phyloP scores from a whole-genome alignment of 2,797 vertebrate genomes.

The Miopithecus talapoin region DNA sequence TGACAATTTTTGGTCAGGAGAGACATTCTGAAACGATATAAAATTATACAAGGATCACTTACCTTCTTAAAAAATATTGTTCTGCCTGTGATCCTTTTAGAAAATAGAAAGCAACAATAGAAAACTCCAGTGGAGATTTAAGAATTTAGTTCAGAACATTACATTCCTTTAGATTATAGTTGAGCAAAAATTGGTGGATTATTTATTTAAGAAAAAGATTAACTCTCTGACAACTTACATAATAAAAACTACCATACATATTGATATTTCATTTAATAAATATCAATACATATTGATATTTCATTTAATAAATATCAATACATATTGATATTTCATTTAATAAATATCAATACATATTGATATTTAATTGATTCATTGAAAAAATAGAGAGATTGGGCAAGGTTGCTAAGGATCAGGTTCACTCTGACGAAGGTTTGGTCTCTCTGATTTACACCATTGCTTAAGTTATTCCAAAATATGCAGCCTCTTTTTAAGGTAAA shows the following conservation, averaged over 20 bases:
- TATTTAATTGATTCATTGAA: background rate
- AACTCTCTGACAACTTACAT: background rate
- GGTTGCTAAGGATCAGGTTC: background rate
- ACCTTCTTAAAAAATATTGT: background rate
- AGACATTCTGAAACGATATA: background rate
- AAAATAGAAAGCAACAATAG: background rate
- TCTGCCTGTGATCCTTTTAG: background rate
- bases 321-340: background rate
- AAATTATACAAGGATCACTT: background rate
- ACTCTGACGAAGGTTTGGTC: background rate
- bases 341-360: background rate
- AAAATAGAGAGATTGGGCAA: background rate
- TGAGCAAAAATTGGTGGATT: background rate
- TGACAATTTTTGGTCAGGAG: background rate
- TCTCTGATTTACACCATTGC: background rate
- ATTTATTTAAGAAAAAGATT: background rate
- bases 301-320: too few relatives aligned
- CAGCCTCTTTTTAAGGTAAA: background rate
- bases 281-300: too few relatives aligned
- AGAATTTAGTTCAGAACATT: background rate
- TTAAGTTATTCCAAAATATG: conserved; percentile 35
- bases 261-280: background rate
- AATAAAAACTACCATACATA: background rate
- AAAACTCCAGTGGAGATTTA: background rate
- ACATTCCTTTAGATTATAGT: background rate